These are phyloP conservation scores for Gobionotothen gibberifrons DNA, from an alignment of 2,797 vertebrate genomes.

Conservation along the genomic window DNA sequence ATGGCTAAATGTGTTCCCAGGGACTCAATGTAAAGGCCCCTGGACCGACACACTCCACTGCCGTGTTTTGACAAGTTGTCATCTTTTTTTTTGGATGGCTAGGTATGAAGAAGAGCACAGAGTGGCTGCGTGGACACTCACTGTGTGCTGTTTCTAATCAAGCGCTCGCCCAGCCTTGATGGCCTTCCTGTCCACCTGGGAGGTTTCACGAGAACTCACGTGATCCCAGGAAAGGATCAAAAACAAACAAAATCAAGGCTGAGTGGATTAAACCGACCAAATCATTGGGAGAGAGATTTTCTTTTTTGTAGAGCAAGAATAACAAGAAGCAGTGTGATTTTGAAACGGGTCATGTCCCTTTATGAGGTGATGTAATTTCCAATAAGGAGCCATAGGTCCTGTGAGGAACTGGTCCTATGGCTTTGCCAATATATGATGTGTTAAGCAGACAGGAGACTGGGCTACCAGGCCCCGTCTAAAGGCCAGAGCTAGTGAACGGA, in stretches of 20 bases:
- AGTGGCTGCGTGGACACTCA: conserved; percentile 16
- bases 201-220: conserved; percentile 31
- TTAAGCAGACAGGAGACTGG: conserved; percentile 46
- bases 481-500: conserved; percentile 38
- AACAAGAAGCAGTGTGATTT: conserved; percentile 58
- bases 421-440: conserved; percentile 44
- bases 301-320: conserved; percentile 44
- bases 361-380: conserved; percentile 74
- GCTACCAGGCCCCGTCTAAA: conserved; percentile 34
- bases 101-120: conserved; percentile 26
- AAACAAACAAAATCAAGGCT: conserved; percentile 50
- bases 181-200: conserved; percentile 25
- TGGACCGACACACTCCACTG: conserved; percentile 41
- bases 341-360: conserved; percentile 71
- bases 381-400: conserved; percentile 61
- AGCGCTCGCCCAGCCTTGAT: conserved; percentile 13
- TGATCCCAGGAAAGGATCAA: conserved; percentile 32
- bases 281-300: conserved; percentile 12
- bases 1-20: conserved; percentile 41
- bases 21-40: conserved; percentile 34
- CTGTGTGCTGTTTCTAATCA: conserved; percentile 64
- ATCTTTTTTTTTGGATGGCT: conserved; percentile 16
- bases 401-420: conserved; percentile 20
- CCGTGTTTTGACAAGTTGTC: conserved; percentile 72
- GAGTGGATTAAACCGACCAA: conserved; percentile 21